Conservation (phyloP, 2,113 vertebrate genomes). For the Cettia cetti region DNA sequence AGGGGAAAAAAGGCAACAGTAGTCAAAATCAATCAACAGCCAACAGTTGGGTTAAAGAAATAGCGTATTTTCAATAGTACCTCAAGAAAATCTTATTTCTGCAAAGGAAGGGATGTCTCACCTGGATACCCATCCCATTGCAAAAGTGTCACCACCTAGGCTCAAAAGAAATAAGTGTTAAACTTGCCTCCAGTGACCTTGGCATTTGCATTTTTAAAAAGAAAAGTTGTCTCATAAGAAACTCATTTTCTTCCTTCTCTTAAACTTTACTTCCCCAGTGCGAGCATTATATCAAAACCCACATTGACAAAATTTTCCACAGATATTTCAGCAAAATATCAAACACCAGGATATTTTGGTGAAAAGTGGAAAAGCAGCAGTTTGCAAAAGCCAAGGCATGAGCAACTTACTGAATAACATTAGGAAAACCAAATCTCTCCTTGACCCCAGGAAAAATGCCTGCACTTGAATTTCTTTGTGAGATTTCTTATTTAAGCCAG, state of each 20-base stretch:
- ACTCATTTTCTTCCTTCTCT: rapidly evolving
- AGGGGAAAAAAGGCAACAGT: background rate
- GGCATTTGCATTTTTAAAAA: background rate
- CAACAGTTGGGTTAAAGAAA: background rate
- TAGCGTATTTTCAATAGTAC: background rate
- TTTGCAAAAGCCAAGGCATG: background rate
- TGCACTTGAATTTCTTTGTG: background rate
- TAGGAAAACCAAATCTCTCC: background rate
- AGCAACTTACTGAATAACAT: background rate
- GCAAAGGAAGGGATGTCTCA: background rate
- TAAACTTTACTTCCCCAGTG: background rate
- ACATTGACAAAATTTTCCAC: background rate
- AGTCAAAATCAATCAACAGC: background rate
- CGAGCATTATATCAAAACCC: background rate
- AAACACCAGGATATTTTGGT: background rate
- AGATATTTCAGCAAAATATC: background rate
- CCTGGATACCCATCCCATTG: background rate
- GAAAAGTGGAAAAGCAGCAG: background rate
- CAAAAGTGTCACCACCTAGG: background rate
- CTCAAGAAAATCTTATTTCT: background rate
- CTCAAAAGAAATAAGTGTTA: background rate
- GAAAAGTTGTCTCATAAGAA: background rate
- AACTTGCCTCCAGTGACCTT: background rate
- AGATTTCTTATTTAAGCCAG: background rate
- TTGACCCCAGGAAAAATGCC: background rate